Evolutionary conservation across 2,888 invertebrate species (phyloP), one percentile per base, ranked within the genome.

Genomic region (Melinaea menophilus): DNA sequence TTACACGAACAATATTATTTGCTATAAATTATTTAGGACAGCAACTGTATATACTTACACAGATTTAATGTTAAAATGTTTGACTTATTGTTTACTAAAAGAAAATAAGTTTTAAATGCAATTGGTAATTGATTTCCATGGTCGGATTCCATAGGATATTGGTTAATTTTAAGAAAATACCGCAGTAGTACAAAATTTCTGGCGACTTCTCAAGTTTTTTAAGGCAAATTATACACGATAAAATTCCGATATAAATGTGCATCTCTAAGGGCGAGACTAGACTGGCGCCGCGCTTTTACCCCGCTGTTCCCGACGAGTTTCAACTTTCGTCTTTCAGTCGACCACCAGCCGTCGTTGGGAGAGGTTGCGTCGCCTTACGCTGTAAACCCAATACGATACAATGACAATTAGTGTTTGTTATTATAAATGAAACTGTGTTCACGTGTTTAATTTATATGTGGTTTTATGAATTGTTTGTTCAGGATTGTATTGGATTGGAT

Each of bases 261-360:
- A 88, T 88, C 90, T 84, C 90, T 90, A 88, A 85, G 88, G 88
- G 88, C 90, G 84, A 86, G 88, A 86, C 88, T 75, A 78, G 79
- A 77, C 78, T 90, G 90, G 90, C 90, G 90, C 90, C 90, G 87
- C 76, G 80, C 86, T 88, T 89, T 89, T 89, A 90, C 88, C 87
- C 88, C 79, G 84, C 77, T 75, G 78, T 73, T 74, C 72, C 75
- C 66, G 63, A 64, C 64, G 63, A 75, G 59, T 60, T 67, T 9
- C 41, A 41, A 41, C 41, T 41, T 41, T 37, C 37, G 37, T 37
- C 37, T 37, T 37, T 72, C 81, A 89, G 90, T 90, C 78, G 82
- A 80, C 77, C 80, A 79, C 78, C 72, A 75, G 73, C 74, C 76
- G 78, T 78, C 75, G 74, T 63, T 65, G 65, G 66, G 73, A 69